Conservation (phyloP, 2,797 vertebrate species). For the Parauchenoglanis punctatus region DNA sequence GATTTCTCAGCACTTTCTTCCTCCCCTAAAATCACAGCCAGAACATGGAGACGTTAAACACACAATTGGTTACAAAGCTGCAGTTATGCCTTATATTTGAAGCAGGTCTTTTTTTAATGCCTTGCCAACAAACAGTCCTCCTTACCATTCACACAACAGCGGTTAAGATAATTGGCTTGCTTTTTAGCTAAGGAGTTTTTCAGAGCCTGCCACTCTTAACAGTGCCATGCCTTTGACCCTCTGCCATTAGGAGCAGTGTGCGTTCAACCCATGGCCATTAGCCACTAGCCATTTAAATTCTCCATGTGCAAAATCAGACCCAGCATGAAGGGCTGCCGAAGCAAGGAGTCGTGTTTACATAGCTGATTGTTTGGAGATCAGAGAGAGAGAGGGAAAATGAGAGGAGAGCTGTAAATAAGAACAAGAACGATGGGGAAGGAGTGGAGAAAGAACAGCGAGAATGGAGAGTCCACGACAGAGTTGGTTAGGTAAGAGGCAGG, state of each 20-base stretch:
- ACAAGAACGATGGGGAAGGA: neutral
- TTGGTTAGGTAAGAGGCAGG: slow-evolving; percentile 8
- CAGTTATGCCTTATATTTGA: slow-evolving; percentile 14
- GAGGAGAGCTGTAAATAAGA: slow-evolving; percentile 11
- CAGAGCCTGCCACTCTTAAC: slow-evolving; percentile 33
- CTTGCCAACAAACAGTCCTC: slow-evolving; percentile 41
- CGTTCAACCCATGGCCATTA: slow-evolving; percentile 48
- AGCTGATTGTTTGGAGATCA: slow-evolving; percentile 37
- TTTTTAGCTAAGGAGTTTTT: slow-evolving; percentile 47
- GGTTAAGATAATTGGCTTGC: slow-evolving; percentile 55
- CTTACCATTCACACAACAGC: slow-evolving; percentile 50
- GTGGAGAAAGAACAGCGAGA: neutral
- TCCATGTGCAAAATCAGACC: slow-evolving; percentile 4
- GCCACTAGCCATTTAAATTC: slow-evolving; percentile 39
- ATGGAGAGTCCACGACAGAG: too few species aligned
- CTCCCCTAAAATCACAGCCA: neutral
- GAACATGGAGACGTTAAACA: neutral
- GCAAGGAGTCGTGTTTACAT: slow-evolving; percentile 41
- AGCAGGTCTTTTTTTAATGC: slow-evolving; percentile 39
- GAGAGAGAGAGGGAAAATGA: slow-evolving; percentile 24
- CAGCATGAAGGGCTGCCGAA: slow-evolving; percentile 30
- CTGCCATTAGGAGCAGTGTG: slow-evolving; percentile 50
- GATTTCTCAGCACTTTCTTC: neutral
- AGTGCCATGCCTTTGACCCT: slow-evolving; percentile 29
- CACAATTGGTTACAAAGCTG: slow-evolving; percentile 10